Conservation (phyloP, 2,113 vertebrate species). For the Sigmodon hispidus region DNA sequence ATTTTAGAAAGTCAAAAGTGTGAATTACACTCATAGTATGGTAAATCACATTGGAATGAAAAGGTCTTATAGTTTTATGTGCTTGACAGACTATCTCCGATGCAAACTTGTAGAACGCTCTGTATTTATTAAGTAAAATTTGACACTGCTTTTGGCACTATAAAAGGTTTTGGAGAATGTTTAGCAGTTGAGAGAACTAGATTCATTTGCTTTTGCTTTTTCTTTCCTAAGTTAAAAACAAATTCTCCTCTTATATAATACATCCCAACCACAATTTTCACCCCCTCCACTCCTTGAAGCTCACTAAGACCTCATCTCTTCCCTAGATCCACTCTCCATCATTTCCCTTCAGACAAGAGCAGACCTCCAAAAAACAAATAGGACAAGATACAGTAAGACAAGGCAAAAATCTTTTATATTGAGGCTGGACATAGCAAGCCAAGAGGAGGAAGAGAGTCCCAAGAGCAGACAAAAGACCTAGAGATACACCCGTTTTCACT, state of each 20-base stretch:
- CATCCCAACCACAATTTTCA: neutral
- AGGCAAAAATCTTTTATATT: neutral
- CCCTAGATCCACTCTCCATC: neutral
- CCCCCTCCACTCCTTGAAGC: fast-evolving
- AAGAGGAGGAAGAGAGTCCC: neutral
- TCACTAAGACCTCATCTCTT: no score
- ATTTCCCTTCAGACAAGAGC: neutral
- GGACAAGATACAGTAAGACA: neutral
- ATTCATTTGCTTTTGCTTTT: neutral
- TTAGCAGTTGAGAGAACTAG: neutral
- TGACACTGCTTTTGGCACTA: neutral
- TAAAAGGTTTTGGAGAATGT: neutral
- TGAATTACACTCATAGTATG: neutral
- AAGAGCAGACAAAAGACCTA: neutral
- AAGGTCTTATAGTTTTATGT: neutral
- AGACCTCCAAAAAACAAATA: neutral
- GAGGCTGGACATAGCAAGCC: neutral
- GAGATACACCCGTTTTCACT: neutral
- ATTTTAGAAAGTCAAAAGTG: constrained; percentile 1
- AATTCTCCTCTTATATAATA: neutral
- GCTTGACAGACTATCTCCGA: neutral
- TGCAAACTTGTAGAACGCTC: neutral
- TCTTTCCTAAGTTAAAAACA: neutral
- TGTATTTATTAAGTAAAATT: constrained; percentile 7
- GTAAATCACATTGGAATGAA: neutral